Percentiles rank a stretch among this genome's conserved stretches.
Conservation (phyloP, 2,113 vertebrate species). For the Prionailurus bengalensis region DNA sequence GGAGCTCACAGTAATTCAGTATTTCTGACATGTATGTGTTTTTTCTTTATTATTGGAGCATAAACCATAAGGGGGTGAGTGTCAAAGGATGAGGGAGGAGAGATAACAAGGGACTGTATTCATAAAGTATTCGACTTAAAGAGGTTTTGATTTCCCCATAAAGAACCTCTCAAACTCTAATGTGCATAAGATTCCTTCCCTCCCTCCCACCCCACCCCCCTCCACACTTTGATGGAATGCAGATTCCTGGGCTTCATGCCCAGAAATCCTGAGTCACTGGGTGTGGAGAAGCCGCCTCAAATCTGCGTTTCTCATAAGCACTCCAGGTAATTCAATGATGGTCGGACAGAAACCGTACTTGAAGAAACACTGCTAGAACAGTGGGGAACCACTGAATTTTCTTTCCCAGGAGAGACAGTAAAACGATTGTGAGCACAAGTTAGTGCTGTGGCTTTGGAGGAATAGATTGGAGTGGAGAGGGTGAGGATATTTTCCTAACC, state of each 20-base stretch:
- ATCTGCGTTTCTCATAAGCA: neutral
- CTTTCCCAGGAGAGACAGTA: neutral
- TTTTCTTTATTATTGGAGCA: slow-evolving; percentile 54
- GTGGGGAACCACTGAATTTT: neutral
- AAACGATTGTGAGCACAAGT: neutral
- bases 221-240: neutral
- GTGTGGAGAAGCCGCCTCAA: neutral
- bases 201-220: neutral
- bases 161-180: neutral
- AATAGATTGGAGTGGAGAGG: neutral
- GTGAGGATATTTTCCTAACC: neutral
- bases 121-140: neutral
- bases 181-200: neutral
- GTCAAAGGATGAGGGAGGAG: neutral
- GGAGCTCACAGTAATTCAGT: slow-evolving; percentile 24
- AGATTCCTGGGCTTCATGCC: neutral
- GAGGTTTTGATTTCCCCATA: slow-evolving; percentile 11
- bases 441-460: neutral
- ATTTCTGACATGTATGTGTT: slow-evolving; percentile 56
- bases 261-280: neutral
- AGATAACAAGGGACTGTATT: neutral
- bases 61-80: neutral
- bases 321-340: neutral
- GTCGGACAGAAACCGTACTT: neutral
- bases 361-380: neutral